Evolutionary conservation across 2,888 invertebrate genomes (phyloP).

Genomic region (Drosophila atripex): DNA sequence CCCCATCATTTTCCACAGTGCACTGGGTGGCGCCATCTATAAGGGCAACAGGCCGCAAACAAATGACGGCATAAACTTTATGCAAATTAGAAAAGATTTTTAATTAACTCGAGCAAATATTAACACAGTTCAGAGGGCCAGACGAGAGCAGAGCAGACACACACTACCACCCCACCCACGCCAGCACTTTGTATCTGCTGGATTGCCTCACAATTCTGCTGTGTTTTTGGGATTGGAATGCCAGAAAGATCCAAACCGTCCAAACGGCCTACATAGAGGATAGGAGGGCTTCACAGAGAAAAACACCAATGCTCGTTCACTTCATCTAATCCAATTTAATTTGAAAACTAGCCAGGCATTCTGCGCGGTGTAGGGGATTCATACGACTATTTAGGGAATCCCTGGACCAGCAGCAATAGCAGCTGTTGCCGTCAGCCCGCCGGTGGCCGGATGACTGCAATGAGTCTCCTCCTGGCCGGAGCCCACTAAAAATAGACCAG

Average conservation of each 20-base stretch:
- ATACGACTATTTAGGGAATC: slow-evolving; percentile 5
- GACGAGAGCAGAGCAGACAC: slow-evolving; percentile 22
- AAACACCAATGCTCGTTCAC: neutral
- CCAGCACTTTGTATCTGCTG: slow-evolving; percentile 10
- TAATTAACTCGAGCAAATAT: slow-evolving; percentile 81
- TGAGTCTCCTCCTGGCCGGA: slow-evolving; percentile 40
- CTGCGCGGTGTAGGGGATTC: neutral
- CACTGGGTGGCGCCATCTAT: slow-evolving; percentile 16
- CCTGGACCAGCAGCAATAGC: slow-evolving; percentile 18
- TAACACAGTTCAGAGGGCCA: slow-evolving; percentile 60
- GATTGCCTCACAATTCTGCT: slow-evolving; percentile 13
- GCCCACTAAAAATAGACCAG: slow-evolving; percentile 72
- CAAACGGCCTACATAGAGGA: neutral
- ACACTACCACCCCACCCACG: neutral
- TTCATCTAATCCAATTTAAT: too few species aligned
- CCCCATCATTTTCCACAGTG: slow-evolving; percentile 18
- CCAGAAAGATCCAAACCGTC: slow-evolving; percentile 2
- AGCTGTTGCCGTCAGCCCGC: slow-evolving; percentile 52
- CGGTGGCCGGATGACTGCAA: neutral
- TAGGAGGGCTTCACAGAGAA: neutral
- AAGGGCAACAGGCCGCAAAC: slow-evolving; percentile 47
- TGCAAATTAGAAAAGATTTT: slow-evolving; percentile 78
- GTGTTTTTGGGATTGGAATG: slow-evolving; percentile 36
- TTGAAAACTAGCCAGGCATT: neutral
- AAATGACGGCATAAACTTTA: slow-evolving; percentile 66